phyloP scores from a whole-genome alignment of 1,140 invertebrate genomes.

The Heliconius eleuchia region DNA sequence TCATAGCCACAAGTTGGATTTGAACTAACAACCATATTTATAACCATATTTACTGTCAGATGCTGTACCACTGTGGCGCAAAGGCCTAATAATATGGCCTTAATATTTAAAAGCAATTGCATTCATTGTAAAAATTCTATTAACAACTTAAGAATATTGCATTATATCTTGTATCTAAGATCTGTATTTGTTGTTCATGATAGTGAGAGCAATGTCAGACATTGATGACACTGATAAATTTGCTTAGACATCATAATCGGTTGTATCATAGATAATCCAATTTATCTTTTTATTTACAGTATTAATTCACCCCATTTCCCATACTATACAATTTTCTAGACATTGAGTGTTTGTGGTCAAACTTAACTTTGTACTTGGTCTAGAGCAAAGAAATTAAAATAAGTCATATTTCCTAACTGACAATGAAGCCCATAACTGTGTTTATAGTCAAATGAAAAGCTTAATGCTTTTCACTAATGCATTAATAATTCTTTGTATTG shows the following conservation, averaged over 20 bases:
- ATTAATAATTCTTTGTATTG: not conserved
- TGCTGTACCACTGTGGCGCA: too few relatives aligned
- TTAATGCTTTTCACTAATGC: not conserved
- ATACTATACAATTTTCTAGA: not conserved
- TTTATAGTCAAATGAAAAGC: not conserved
- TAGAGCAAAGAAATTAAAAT: too few relatives aligned
- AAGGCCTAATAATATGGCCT: too few relatives aligned
- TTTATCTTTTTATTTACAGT: not conserved
- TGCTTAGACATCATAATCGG: not conserved
- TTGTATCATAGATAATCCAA: not conserved
- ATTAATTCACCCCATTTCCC: not conserved
- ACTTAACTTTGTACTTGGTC: too few relatives aligned
- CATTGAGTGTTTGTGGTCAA: not conserved
- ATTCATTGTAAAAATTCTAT: not conserved
- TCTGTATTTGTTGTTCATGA: not conserved
- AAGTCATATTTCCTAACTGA: too few relatives aligned
- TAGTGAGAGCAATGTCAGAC: not conserved
- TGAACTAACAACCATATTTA: too few relatives aligned
- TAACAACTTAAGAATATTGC: not conserved
- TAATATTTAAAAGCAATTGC: too few relatives aligned
- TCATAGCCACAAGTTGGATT: too few relatives aligned
- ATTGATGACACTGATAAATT: not conserved
- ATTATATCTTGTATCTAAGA: not conserved
- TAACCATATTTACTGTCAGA: too few relatives aligned
- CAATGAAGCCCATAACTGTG: too few relatives aligned